Evolutionary conservation across 2,888 invertebrate species (phyloP).

Genomic region (Achlya flavicornis): DNA sequence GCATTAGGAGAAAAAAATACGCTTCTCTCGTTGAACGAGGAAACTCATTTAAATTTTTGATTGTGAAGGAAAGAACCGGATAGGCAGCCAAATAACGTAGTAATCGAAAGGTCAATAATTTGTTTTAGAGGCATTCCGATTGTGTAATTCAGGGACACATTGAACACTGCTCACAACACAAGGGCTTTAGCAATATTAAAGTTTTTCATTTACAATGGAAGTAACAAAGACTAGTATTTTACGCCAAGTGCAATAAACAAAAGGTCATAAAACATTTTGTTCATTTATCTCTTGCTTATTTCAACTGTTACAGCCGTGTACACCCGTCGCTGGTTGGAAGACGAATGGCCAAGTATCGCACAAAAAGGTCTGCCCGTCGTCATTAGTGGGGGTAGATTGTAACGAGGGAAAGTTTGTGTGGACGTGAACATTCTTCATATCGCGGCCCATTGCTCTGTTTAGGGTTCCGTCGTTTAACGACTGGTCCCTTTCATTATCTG

Average conservation of each 20-base stretch:
- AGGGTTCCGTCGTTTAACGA: constrained; percentile 59
- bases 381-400: constrained; percentile 72
- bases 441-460: constrained; percentile 65
- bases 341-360: constrained; percentile 71
- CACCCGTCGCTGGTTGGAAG: constrained; percentile 68
- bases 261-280: constrained; percentile 27
- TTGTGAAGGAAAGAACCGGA: constrained; percentile 65
- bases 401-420: constrained; percentile 66
- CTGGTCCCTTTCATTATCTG: constrained; percentile 64
- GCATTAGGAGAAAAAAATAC: constrained; percentile 73
- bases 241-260: constrained; percentile 9
- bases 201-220: neutral
- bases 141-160: constrained; percentile 34
- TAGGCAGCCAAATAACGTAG: constrained; percentile 53
- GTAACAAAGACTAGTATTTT: neutral
- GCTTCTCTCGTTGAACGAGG: constrained; percentile 60
- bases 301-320: constrained; percentile 56
- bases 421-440: constrained; percentile 71
- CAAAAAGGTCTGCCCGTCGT: constrained; percentile 74
- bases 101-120: constrained; percentile 66
- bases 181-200: neutral
- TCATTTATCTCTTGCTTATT: constrained; percentile 51
- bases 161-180: neutral
- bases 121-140: constrained; percentile 47
- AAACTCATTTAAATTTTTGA: constrained; percentile 81